These are phyloP conservation scores for Rhinogobius similis DNA, from an alignment of 2,113 vertebrate genomes.

Conservation along the genomic window DNA sequence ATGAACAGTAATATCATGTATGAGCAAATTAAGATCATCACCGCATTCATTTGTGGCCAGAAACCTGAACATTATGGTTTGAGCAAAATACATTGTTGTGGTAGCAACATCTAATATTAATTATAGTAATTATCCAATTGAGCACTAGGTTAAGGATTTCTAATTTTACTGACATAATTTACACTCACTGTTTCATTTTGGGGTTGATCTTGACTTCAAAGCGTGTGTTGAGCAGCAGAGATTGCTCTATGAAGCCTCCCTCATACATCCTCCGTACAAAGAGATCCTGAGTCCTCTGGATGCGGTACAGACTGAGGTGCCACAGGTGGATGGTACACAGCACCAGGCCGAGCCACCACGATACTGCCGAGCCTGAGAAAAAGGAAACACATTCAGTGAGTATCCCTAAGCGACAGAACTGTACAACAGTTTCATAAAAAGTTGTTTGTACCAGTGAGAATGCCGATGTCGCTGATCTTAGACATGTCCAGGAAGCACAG, in stretches of 20 bases:
- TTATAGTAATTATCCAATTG: too few species aligned
- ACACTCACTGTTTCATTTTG: constrained; percentile 36
- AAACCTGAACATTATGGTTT: too few species aligned
- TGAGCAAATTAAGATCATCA: too few species aligned
- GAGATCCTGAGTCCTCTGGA: constrained; percentile 72
- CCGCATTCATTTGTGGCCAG: too few species aligned
- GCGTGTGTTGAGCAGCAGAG: constrained; percentile 69
- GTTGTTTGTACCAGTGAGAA: constrained; percentile 44
- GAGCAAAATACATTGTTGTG: too few species aligned
- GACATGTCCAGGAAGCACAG: constrained; percentile 52
- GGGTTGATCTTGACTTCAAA: constrained; percentile 42
- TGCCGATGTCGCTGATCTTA: constrained; percentile 7
- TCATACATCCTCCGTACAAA: constrained; percentile 69
- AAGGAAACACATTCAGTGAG: background rate
- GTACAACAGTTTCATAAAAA: background rate
- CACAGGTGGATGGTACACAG: constrained; percentile 68
- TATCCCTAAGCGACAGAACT: background rate
- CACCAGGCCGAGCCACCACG: constrained; percentile 68
- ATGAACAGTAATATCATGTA: too few species aligned
- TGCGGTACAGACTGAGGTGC: constrained; percentile 56
- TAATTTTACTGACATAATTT: background rate
- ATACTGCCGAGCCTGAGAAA: constrained; percentile 36
- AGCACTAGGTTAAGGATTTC: background rate
- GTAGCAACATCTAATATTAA: too few species aligned
- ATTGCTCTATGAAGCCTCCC: constrained; percentile 75